Evolutionary conservation across 92 coral and sea anemone genomes (phyloP).

Genomic region (Plumapathes pennacea): DNA sequence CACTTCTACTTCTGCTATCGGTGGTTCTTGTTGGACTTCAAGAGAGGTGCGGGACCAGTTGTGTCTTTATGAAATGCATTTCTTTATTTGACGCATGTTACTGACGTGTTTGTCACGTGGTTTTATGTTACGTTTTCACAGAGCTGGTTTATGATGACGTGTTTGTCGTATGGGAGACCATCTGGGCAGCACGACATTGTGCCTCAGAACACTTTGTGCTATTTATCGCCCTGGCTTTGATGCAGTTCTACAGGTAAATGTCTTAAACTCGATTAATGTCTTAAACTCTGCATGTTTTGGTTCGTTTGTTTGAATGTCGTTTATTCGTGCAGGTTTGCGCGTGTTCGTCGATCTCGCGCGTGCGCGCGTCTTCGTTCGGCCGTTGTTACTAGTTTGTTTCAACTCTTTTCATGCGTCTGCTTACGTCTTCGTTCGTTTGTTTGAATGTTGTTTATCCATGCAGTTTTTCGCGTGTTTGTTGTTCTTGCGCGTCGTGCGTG

Average conservation of each 20-base stretch:
- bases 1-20: slow-evolving; percentile 99
- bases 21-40: slow-evolving; percentile 97
- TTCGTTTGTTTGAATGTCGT: background rate
- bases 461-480: no score
- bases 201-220: slow-evolving; percentile 95
- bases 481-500: no score
- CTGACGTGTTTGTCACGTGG: no score
- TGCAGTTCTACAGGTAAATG: slow-evolving; percentile 88
- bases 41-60: slow-evolving; percentile 92
- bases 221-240: slow-evolving; percentile 92
- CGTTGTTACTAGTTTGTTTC: no score
- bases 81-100: no score
- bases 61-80: no score
- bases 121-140: slow-evolving; percentile 6
- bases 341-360: no score
- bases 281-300: background rate
- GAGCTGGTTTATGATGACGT: slow-evolving; percentile 91
- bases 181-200: slow-evolving; percentile 92
- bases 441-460: no score
- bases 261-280: background rate
- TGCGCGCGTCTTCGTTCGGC: no score
- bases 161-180: slow-evolving; percentile 95
- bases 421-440: background rate
- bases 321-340: no score
- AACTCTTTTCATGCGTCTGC: no score